phyloP scores from a whole-genome alignment of 2,797 vertebrate species.

The Ctenopoma multispine region DNA sequence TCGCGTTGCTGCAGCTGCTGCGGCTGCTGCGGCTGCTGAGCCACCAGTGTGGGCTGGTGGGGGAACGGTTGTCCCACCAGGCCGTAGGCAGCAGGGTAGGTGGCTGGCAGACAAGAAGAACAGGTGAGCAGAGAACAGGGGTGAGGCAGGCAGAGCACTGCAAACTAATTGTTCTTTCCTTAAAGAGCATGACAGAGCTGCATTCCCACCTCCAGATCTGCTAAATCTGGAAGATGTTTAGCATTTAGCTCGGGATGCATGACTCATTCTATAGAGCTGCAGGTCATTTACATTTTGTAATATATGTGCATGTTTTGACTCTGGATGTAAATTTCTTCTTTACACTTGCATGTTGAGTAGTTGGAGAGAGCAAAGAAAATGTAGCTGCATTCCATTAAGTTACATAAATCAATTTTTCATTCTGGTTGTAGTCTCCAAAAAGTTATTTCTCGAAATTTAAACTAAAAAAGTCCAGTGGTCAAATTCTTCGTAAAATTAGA shows the following conservation, averaged over 20 bases:
- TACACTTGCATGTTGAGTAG: slow-evolving; percentile 29
- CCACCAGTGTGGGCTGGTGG: slow-evolving; percentile 90
- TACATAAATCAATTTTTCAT: slow-evolving; percentile 46
- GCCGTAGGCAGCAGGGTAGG: slow-evolving; percentile 93
- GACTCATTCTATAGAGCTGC: slow-evolving; percentile 37
- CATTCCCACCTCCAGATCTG: slow-evolving; percentile 42
- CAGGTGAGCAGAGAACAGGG: slow-evolving; percentile 42
- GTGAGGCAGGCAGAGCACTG: slow-evolving; percentile 17
- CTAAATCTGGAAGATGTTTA: slow-evolving; percentile 36
- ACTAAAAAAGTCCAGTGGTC: background rate
- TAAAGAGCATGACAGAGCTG: slow-evolving; percentile 45
- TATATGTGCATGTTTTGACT: slow-evolving; percentile 58
- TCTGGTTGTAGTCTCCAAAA: background rate
- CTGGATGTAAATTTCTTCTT: slow-evolving; percentile 37
- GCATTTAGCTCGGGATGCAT: slow-evolving; percentile 36
- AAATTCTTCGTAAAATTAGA: background rate
- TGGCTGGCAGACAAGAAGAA: slow-evolving; percentile 81
- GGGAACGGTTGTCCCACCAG: slow-evolving; percentile 94
- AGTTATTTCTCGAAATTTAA: background rate
- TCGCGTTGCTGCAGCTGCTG: slow-evolving; percentile 92
- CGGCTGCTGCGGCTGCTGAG: slow-evolving; percentile 90
- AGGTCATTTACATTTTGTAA: slow-evolving; percentile 48
- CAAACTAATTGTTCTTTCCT: slow-evolving; percentile 29
- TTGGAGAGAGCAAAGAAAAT: slow-evolving; percentile 12
- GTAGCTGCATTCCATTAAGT: slow-evolving; percentile 35